These are phyloP conservation scores for Eudyptes chrysolophus DNA, from an alignment of 2,113 vertebrate genomes.

Conservation along the genomic window DNA sequence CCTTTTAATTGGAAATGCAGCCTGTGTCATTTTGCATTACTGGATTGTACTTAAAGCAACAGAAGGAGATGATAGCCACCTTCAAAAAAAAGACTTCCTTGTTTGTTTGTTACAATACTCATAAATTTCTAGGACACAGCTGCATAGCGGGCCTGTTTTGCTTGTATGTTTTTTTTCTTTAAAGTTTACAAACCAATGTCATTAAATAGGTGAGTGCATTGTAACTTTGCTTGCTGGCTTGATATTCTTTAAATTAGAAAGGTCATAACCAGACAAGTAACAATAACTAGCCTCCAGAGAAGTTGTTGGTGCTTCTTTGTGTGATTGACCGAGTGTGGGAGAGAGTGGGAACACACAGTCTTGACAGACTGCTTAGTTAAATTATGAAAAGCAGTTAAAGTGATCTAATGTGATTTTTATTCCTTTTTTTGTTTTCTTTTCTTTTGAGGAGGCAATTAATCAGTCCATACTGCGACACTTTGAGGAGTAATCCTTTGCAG, in stretches of 20 bases:
- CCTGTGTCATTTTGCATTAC: neutral
- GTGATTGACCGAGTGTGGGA: neutral
- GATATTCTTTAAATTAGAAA: neutral
- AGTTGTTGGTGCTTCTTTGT: neutral
- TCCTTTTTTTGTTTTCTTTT: neutral
- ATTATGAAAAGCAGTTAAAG: neutral
- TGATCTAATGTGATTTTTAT: neutral
- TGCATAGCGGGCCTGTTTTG: neutral
- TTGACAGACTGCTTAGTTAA: neutral
- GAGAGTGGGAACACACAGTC: neutral
- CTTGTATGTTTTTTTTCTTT: neutral
- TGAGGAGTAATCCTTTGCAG: slow-evolving; percentile 89
- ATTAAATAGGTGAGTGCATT: neutral
- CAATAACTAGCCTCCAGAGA: neutral
- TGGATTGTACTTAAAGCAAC: neutral
- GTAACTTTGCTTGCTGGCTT: neutral
- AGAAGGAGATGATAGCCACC: neutral
- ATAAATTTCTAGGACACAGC: neutral
- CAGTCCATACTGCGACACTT: slow-evolving; percentile 89
- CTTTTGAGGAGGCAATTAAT: slow-evolving; percentile 74
- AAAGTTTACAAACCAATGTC: neutral
- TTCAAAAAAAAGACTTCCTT: neutral
- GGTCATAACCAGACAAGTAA: neutral
- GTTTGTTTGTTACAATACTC: neutral
- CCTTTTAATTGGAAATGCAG: neutral